Conservation (phyloP, 2,888 invertebrate genomes). For the Coremacera marginata region DNA sequence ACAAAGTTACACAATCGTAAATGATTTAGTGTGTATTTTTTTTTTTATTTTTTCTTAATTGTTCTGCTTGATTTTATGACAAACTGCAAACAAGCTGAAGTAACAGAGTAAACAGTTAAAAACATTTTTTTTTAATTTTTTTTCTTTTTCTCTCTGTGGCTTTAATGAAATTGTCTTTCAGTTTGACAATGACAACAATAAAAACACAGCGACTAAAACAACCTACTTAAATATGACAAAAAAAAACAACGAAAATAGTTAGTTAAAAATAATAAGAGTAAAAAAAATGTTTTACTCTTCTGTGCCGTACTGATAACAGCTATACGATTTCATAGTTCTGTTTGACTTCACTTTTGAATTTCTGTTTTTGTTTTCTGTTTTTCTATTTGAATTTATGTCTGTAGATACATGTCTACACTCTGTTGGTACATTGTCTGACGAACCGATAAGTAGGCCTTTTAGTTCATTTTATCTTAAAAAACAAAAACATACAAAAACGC, state of each 20-base stretch:
- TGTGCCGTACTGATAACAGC: not conserved
- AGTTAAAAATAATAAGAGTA: too few relatives aligned
- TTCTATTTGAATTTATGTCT: not conserved
- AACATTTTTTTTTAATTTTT: not conserved
- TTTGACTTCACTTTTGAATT: not conserved
- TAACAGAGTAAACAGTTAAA: not conserved
- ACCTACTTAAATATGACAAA: too few relatives aligned
- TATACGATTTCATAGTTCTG: not conserved
- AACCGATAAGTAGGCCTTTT: not conserved
- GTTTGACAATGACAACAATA: conserved; percentile 31
- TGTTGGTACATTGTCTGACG: not conserved
- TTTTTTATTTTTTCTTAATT: conserved; percentile 10
- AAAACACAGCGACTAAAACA: too few relatives aligned
- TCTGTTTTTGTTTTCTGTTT: not conserved
- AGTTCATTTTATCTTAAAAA: conserved; percentile 15
- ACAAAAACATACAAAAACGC: not conserved
- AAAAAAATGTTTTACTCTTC: not conserved
- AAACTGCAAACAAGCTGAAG: not conserved
- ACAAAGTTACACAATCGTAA: conserved; percentile 4
- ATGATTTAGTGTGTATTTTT: conserved; percentile 2
- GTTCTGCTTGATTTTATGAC: conserved; percentile 9
- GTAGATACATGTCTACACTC: not conserved
- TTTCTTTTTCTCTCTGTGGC: not conserved
- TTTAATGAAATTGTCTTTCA: conserved; percentile 40
- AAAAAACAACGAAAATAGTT: too few relatives aligned